Base-by-base conservation (phyloP, 1,140 invertebrate species). In the Pogonus chalceus region DNA sequence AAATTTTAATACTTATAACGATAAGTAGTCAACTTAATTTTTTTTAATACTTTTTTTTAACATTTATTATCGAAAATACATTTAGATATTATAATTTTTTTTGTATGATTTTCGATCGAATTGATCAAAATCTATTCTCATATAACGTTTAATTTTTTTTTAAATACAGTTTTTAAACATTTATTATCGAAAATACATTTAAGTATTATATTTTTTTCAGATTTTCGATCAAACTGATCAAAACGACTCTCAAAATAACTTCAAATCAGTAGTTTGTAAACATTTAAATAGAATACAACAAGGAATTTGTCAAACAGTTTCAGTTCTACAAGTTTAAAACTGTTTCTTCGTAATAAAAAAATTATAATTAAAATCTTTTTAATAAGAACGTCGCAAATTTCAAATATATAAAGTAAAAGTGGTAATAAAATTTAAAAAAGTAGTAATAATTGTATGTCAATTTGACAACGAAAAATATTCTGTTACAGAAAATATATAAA, bases 171-270 rank as follows among this genome's bases (percentile, higher is more conserved):
- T 20, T 51, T 54, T 51, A 10, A 49, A 58, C n/a, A 46, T 52
- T 26, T 48, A 55, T 35, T 31, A 31, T 52, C 23, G 47, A 49
- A 22, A 49, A 49, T 23, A 18, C 7, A 9, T 2, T 22, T 9
- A 49, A 21, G 21, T 49, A 46, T 2, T 14, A 39, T 43, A 51
- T 52, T 52, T 47, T 43, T 63, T 62, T 49, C 52, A 68, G 66
- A 35, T 51, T 48, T 66, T 68, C 52, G 39, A 62, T 48, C 61
- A 67, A 55, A 26, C 62, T 35, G 52, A 62, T 23, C 66, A 68
- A 54, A 57, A 68, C 51, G 54, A 47, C 1, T 62, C 63, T 49
- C 22, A 60, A 23, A 31, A 23, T 1, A 56, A 65, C 35, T 66
- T 66, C 51, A 59, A 55, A 47, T 49, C 52, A 3, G 56, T 62